phyloP scores from a whole-genome alignment of 2,888 invertebrate genomes.

The Pyrrhia umbra region DNA sequence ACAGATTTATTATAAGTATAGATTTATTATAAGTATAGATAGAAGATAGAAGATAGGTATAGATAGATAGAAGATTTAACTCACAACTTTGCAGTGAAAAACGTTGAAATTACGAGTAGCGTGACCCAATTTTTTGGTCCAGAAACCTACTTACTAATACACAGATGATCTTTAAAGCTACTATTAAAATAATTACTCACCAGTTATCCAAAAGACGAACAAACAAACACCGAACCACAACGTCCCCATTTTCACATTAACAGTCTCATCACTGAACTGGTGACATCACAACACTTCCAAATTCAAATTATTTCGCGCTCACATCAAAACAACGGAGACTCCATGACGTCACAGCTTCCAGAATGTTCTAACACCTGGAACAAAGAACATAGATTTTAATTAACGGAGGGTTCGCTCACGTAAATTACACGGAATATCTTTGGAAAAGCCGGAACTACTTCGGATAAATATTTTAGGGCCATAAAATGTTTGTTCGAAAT shows the following conservation, averaged over 20 bases:
- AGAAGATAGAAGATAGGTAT: too few species aligned
- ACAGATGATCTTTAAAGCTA: conserved; percentile 7
- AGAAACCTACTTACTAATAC: conserved; percentile 27
- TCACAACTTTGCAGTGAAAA: conserved; percentile 24
- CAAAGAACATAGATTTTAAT: conserved; percentile 74
- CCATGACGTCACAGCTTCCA: conserved; percentile 58
- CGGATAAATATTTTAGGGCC: conserved; percentile 62
- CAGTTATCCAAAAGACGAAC: conserved; percentile 79
- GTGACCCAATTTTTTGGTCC: conserved; percentile 28
- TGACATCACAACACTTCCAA: conserved; percentile 48
- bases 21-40: too few species aligned
- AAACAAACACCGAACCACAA: conserved; percentile 69
- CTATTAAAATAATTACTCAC: conserved; percentile 68
- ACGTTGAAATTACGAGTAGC: conserved; percentile 31
- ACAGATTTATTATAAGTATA: too few species aligned
- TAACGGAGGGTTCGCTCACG: conserved; percentile 42
- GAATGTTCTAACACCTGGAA: conserved; percentile 73
- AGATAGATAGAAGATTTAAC: conserved; percentile 21
- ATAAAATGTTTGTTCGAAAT: conserved; percentile 60
- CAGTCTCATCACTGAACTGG: conserved; percentile 58
- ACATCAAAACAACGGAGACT: conserved; percentile 51
- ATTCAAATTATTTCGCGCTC: conserved; percentile 41
- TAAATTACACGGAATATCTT: conserved; percentile 61
- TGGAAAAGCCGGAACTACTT: conserved; percentile 49
- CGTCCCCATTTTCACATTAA: conserved; percentile 76